Conservation (phyloP, 2,888 invertebrate genomes). For the Lordiphosa fenestrarum region DNA sequence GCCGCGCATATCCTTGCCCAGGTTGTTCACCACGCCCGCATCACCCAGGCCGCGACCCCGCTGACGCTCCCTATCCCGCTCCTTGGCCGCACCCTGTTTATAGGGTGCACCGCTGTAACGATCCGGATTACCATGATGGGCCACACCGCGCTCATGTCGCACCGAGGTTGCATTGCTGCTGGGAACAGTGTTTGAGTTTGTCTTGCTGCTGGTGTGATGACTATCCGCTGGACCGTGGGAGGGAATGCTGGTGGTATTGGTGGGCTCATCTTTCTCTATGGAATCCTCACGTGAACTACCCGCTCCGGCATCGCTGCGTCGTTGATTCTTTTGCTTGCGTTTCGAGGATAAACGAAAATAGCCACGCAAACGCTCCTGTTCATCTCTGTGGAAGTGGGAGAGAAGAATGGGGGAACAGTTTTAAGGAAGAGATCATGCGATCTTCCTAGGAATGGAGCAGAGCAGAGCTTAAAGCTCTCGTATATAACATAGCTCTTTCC, state of each 20-base stretch:
- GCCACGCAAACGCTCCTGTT: constrained; percentile 83
- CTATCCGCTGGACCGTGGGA: constrained; percentile 27
- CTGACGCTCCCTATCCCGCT: constrained; percentile 29
- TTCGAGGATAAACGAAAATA: constrained; percentile 82
- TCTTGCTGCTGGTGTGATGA: constrained; percentile 9
- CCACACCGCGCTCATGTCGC: constrained; percentile 42
- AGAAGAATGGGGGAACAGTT: not conserved
- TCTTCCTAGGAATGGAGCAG: no score
- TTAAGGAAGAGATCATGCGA: no score
- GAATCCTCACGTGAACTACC: constrained; percentile 77
- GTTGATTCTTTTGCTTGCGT: constrained; percentile 78
- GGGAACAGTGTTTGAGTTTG: constrained; percentile 12
- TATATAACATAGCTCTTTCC: no score
- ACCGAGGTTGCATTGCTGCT: constrained; percentile 2
- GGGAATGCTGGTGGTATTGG: constrained; percentile 70
- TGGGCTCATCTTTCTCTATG: constrained; percentile 77
- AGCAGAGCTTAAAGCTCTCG: no score
- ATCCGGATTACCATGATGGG: constrained; percentile 28
- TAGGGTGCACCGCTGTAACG: constrained; percentile 46
- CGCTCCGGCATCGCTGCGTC: constrained; percentile 62
- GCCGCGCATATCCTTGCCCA: constrained; percentile 65
- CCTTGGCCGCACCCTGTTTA: constrained; percentile 38
- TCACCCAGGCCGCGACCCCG: constrained; percentile 57
- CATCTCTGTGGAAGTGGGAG: constrained; percentile 79
- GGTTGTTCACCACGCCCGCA: constrained; percentile 60